Evolutionary conservation across 2,888 invertebrate genomes (phyloP).

Genomic region (Icerya purchasi): DNA sequence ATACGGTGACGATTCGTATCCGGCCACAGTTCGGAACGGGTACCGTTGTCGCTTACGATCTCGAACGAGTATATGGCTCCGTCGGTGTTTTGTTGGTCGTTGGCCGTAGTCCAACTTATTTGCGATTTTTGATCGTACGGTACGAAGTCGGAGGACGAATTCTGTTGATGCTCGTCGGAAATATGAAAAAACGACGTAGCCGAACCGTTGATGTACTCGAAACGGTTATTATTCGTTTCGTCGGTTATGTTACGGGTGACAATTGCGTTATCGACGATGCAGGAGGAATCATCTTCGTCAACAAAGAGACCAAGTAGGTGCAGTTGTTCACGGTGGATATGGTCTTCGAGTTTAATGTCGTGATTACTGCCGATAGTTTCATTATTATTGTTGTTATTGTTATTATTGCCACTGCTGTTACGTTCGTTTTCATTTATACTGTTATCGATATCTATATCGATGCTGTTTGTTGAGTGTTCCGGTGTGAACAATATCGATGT

Average conservation of each 20-base stretch:
- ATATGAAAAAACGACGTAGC: background rate
- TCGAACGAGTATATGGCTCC: conserved; percentile 68
- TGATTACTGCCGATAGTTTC: background rate
- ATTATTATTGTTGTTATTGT: conserved; percentile 1
- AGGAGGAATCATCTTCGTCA: too few species aligned
- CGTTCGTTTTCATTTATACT: background rate
- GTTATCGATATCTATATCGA: background rate
- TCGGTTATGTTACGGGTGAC: background rate
- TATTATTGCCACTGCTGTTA: background rate
- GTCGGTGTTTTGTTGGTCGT: conserved; percentile 35
- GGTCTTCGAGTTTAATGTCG: too few species aligned
- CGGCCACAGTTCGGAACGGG: conserved; percentile 13
- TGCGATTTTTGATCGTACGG: conserved; percentile 9
- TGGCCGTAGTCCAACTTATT: conserved; percentile 12
- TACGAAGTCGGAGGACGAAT: conserved; percentile 5
- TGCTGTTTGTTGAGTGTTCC: background rate
- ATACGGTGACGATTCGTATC: background rate
- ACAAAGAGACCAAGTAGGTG: conserved; percentile 11
- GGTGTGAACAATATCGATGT: conserved; percentile 9
- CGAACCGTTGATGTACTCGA: conserved; percentile 4
- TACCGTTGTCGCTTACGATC: conserved; percentile 50
- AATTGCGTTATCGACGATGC: too few species aligned
- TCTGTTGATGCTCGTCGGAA: background rate
- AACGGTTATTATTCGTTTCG: conserved; percentile 8
- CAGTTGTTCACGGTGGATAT: conserved; percentile 9